Evolutionary conservation across 2,113 vertebrate species (phyloP), one percentile per base, ranked within the genome.

Genomic region (Leptodactylus fuscus): DNA sequence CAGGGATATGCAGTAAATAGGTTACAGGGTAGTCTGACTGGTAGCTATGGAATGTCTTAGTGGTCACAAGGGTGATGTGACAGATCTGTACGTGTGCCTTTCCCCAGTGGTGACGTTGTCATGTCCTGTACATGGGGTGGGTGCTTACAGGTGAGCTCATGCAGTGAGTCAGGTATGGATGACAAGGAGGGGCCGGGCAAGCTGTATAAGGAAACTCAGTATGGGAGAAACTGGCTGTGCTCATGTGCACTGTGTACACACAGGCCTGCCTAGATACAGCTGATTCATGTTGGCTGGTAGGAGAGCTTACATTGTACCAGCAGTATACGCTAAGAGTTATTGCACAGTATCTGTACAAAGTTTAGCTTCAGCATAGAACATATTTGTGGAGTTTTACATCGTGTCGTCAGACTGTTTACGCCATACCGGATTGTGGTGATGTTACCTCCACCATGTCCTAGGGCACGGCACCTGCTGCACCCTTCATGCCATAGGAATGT

Each of bases 111-210:
- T 79, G 53, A n/a, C 34, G 12, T 15, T 24, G 34, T 73, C 32
- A 32, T 71, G 48, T 73, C 32, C 48, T 71, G 48, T 82, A 53
- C 46, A 51, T 18, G 67, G 65, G 60, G 60, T 44, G 12, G 32
- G 15, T 34, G 53, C n/a, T 51, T 34, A 32, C 32, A 48, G 53
- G 24, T 62, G 82, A 83, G 20, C 34, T 83, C 70, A 74, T n/a
- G 58, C 65, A 10, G 22, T 82, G 81, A 48, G n/a, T 73, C 69
- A 73, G 69, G 22, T 41, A 41, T 15, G 15, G 67, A 60, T 36
- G 53, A 62, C 20, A 24, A 41, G 49, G 49, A 41, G 32, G 48
- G 24, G 83, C 41, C 44, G 41, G 16, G 44, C 55, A n/a, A 5
- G 15, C 18, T 58, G 36, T 44, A 46, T 48, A 79, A 24, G 29